phyloP scores from a whole-genome alignment of 2,888 invertebrate species.

The Heliconius charithonia region DNA sequence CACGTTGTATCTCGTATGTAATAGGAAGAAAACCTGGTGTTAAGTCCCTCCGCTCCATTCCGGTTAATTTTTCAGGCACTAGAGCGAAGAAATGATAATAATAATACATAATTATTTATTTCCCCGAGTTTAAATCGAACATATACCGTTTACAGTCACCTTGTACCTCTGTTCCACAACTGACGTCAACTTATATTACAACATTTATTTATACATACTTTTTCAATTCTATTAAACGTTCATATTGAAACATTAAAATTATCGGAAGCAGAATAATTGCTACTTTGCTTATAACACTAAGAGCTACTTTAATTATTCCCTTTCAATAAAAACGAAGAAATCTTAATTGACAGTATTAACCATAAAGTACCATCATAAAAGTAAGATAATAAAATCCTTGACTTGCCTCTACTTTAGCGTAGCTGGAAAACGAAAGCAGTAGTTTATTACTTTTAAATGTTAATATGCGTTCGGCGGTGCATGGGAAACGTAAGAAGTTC shows the following conservation, averaged over 20 bases:
- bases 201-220: not conserved
- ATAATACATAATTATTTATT: too few species aligned
- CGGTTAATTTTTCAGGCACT: too few species aligned
- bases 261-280: slow-evolving; percentile 36
- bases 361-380: slow-evolving; percentile 47
- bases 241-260: slow-evolving; percentile 31
- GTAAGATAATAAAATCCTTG: slow-evolving; percentile 46
- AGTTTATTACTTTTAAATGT: slow-evolving; percentile 47
- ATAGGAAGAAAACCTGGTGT: too few species aligned
- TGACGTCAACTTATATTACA: not conserved
- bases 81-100: too few species aligned
- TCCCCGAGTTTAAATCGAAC: too few species aligned
- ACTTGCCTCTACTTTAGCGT: slow-evolving; percentile 42
- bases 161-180: too few species aligned
- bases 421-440: slow-evolving; percentile 44
- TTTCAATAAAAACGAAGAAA: slow-evolving; percentile 43
- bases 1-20: too few species aligned
- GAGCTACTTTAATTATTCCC: slow-evolving; percentile 41
- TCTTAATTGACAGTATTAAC: slow-evolving; percentile 45
- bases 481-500: slow-evolving; percentile 32
- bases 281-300: slow-evolving; percentile 38
- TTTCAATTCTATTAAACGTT: not conserved
- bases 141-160: too few species aligned
- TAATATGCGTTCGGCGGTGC: slow-evolving; percentile 40
- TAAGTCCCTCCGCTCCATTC: too few species aligned